Conservation (phyloP, 2,797 vertebrate genomes). For the Halcyon smyrnensis region DNA sequence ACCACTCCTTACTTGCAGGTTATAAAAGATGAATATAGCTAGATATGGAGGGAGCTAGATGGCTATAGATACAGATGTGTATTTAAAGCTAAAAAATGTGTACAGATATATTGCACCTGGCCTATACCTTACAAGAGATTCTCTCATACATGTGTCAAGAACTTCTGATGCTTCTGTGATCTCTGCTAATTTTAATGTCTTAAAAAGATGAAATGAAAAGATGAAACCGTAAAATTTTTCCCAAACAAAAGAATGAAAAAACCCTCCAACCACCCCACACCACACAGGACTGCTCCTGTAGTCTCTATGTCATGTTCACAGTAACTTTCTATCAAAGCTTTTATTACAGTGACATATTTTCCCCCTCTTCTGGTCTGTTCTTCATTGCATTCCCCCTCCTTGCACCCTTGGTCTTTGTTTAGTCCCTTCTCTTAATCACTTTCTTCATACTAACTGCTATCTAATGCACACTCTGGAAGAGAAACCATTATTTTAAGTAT, state of each 20-base stretch:
- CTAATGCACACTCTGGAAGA: background rate
- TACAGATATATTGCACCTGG: background rate
- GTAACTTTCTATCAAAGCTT: background rate
- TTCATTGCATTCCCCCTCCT: background rate
- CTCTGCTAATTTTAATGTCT: background rate
- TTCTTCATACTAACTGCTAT: background rate
- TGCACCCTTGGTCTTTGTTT: background rate
- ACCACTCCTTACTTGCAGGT: background rate
- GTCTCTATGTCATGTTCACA: background rate
- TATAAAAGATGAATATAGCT: background rate
- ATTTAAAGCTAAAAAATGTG: background rate
- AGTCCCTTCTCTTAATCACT: background rate
- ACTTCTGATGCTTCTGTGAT: background rate
- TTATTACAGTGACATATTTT: background rate
- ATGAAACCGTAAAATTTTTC: background rate
- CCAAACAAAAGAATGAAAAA: background rate
- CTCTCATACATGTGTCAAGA: fast-evolving
- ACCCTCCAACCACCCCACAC: background rate
- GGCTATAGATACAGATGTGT: background rate
- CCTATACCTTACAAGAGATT: background rate
- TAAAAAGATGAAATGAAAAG: background rate
- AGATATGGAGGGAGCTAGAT: background rate
- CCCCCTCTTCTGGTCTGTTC: background rate
- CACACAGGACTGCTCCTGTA: background rate
- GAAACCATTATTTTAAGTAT: background rate